Percentiles rank a stretch among this genome's conserved stretches.
phyloP scores from a whole-genome alignment of 2,113 vertebrate genomes.

The Ciconia maguari region DNA sequence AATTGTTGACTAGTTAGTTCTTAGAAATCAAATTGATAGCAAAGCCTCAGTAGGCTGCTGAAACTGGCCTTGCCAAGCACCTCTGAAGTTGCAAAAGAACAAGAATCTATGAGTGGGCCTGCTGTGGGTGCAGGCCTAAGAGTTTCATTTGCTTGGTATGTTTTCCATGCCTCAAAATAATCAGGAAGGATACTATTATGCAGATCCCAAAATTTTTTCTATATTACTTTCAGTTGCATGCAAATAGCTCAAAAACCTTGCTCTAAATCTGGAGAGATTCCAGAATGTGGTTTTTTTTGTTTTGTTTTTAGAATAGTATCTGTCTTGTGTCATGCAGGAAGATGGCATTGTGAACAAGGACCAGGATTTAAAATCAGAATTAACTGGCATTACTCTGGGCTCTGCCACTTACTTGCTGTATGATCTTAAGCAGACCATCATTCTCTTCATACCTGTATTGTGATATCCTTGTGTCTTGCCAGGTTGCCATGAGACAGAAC shows the following conservation, averaged over 20 bases:
- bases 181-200: slow-evolving; percentile 7
- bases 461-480: background rate
- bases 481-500: background rate
- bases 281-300: background rate
- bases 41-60: background rate
- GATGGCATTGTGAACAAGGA: background rate
- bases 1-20: background rate
- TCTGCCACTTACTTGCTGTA: background rate
- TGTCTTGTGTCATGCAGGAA: background rate
- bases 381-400: background rate
- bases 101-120: slow-evolving; percentile 23
- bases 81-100: background rate
- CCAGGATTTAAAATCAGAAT: background rate
- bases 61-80: background rate
- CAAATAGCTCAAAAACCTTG: background rate
- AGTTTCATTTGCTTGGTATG: slow-evolving; percentile 41
- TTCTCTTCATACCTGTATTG: background rate
- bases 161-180: slow-evolving; percentile 17
- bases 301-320: background rate
- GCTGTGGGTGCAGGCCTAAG: background rate
- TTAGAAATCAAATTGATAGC: slow-evolving; percentile 20
- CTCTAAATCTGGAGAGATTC: background rate
- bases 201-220: slow-evolving; percentile 8
- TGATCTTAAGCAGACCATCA: background rate
- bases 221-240: slow-evolving; percentile 15